Evolutionary conservation across 1,140 invertebrate genomes (phyloP), one percentile per base, ranked within the genome.

Genomic region (Anoplolepis gracilipes): DNA sequence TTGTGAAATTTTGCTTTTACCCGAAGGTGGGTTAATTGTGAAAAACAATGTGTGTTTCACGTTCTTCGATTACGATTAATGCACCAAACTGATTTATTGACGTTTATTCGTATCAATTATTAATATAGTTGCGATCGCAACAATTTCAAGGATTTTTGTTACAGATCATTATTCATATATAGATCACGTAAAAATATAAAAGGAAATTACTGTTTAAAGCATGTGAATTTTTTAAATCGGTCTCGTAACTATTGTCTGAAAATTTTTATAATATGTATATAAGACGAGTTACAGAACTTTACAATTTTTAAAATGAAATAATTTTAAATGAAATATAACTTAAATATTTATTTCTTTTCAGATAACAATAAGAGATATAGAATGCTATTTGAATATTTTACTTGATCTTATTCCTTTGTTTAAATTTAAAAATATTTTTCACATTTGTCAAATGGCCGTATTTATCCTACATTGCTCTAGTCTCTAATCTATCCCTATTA

Each of bases 1-100:
- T 8, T 90, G 73, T 53, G 72, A 79, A 10, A 61, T 76, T 8
- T 10, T 91, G 4, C 49, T 88, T 28, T 2, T 86, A n/a, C 49
- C 81, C 1, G 65, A 82, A 61, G 88, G 90, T 90, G 49, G 65
- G 67, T 77, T 73, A 67, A 70, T 77, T 67, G 85, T 25, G n/a
- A 11, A 67, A 1, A 67, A 57, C 25, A 42, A 19, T 33, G 13
- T 28, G 61, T 36, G n/a, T 65, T 28, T 69, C 28, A 25, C 7
- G 39, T 33, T 39, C 25, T 7, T 19, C 4, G 10, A n/a, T 22
- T 16, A 11, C 13, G 11, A 67, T 36, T 53, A 5, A 19, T 65
- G 28, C 8, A 10, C 4, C 33, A 67, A 65, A 42, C 1, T 49
- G 4, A 65, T 78, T 78, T 49, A 0, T 1, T 39, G 33, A 76